phyloP scores from a whole-genome alignment of 2,888 invertebrate species.

The Hermaeophaga mercurialis region DNA sequence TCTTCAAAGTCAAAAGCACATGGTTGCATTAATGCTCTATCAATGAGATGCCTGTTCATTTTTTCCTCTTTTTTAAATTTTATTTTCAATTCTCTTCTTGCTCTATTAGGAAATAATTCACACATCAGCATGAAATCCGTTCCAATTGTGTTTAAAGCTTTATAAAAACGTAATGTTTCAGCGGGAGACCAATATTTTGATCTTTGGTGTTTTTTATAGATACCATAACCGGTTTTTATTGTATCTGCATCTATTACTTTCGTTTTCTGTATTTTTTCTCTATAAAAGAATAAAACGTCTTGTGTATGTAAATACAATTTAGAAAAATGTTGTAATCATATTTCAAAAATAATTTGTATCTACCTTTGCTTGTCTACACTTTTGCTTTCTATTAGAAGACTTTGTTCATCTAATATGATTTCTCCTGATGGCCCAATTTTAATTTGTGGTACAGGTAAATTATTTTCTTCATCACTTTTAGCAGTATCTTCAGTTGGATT shows the following conservation, averaged over 20 bases:
- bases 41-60: conserved; percentile 72
- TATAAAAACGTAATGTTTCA: conserved; percentile 90
- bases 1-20: conserved; percentile 71
- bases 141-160: conserved; percentile 85
- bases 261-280: conserved; percentile 67
- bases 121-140: conserved; percentile 93
- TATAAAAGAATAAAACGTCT: background rate
- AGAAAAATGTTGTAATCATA: too few relatives aligned
- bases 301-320: background rate
- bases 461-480: conserved; percentile 48
- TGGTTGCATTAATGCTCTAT: conserved; percentile 74
- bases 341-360: background rate
- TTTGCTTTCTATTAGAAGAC: conserved; percentile 79
- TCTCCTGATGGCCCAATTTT: conserved; percentile 86
- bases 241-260: conserved; percentile 67
- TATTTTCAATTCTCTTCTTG: conserved; percentile 81
- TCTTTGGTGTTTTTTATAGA: conserved; percentile 70
- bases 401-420: conserved; percentile 83
- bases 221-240: conserved; percentile 61
- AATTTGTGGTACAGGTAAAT: conserved; percentile 79
- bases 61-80: conserved; percentile 94
- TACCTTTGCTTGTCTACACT: conserved; percentile 63
- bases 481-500: conserved; percentile 6
- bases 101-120: conserved; percentile 76
- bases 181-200: conserved; percentile 75